These are phyloP conservation scores for Anguilla pacifica DNA, from an alignment of 2,797 vertebrate species.

Conservation along the genomic window DNA sequence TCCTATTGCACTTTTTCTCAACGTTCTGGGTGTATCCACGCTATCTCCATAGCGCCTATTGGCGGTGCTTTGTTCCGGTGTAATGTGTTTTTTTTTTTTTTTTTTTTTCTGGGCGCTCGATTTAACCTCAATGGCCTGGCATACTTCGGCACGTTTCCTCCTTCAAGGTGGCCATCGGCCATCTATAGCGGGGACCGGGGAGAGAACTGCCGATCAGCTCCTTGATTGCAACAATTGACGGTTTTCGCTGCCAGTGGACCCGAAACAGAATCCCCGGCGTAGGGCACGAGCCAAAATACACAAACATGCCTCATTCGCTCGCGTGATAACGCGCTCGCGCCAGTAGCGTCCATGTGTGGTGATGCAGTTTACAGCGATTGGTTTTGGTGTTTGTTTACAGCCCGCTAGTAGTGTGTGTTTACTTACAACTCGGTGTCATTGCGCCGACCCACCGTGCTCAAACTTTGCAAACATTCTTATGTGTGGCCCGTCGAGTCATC, in stretches of 20 bases:
- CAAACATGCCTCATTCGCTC: conserved; percentile 20
- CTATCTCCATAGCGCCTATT: not conserved
- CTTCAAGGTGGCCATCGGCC: not conserved
- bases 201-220: not conserved
- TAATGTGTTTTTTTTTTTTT: not conserved
- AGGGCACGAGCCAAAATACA: conserved; percentile 26
- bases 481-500: too few species aligned
- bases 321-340: conserved; percentile 26
- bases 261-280: not conserved
- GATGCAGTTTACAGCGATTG: not conserved
- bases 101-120: not conserved
- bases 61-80: too few species aligned
- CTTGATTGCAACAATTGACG: conserved; percentile 14
- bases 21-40: not conserved
- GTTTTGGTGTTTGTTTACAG: not conserved
- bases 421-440: not conserved
- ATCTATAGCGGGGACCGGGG: not conserved
- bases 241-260: not conserved
- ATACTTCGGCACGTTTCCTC: not conserved
- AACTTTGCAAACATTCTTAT: too few species aligned
- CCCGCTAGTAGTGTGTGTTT: not conserved
- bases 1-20: not conserved
- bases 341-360: conserved; percentile 9
- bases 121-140: not conserved
- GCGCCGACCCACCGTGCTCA: not conserved